Conservation (phyloP, 2,113 vertebrate species). For the Notechis scutatus region DNA sequence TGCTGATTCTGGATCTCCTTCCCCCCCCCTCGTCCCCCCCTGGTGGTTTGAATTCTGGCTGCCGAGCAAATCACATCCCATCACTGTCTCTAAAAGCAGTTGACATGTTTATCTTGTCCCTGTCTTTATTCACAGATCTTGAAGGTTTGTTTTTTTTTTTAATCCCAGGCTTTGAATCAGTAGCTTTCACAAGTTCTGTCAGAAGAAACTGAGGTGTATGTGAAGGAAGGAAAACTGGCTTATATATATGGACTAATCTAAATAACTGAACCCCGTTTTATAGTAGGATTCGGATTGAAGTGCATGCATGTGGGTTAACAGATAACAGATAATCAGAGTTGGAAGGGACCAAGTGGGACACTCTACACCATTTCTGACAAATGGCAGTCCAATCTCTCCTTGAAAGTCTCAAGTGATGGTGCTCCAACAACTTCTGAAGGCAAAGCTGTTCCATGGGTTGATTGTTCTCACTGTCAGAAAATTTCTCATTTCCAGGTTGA, state of each 20-base stretch:
- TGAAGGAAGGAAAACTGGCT: background rate
- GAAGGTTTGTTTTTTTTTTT: background rate
- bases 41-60: background rate
- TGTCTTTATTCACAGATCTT: background rate
- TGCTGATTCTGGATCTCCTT: constrained; percentile 23
- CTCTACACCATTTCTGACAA: no score
- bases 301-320: no score
- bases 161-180: background rate
- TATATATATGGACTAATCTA: background rate
- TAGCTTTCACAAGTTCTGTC: background rate
- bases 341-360: no score
- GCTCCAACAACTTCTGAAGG: no score
- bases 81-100: constrained; percentile 28
- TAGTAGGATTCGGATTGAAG: background rate
- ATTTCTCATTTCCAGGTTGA: no score
- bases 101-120: constrained; percentile 10
- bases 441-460: no score
- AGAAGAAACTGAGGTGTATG: background rate
- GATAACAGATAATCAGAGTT: no score
- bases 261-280: background rate
- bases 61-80: constrained; percentile 8
- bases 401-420: no score
- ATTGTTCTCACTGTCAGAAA: no score
- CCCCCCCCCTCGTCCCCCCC: background rate
- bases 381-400: no score